Evolutionary conservation across 2,113 vertebrate species (phyloP), one percentile per base, ranked within the genome.

Genomic region (Engraulis encrasicolus): DNA sequence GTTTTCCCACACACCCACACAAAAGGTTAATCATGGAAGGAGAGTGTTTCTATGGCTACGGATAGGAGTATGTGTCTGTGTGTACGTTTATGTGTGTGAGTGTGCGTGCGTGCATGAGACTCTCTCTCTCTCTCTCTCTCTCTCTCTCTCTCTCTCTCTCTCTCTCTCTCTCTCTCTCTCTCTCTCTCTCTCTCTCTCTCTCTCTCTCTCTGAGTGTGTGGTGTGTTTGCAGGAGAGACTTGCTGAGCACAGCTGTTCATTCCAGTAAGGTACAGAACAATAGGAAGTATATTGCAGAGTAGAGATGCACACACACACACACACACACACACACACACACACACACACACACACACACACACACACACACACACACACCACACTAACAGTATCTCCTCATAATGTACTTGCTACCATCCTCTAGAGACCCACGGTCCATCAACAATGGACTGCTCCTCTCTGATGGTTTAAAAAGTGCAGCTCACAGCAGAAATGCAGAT

Each of bases 1-100:
- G 20, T n/a, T n/a, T 7, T 88, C 48, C 78, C 58, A 80, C 61
- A 83, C 49, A 83, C 78, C 81, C 86, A 84, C 89, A 89, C 87
- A 74, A 45, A 88, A 85, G 89, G 88, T 54, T 78, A 86, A 89
- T 89, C 87, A 86, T 84, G 45, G 58, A 80, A 87, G 71, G 66
- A 84, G 87, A 78, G 81, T 81, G 91, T 90, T 91, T 83, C 87
- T 78, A 89, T 86, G 81, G 83, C 81, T 88, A 90, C 87, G 83
- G 86, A 84, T 52, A 77, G 83, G 23, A 23, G 37, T n/a, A 17
- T 34, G 58, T 50, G 86, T 80, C 78, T 9, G 14, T 58, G 52
- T 31, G 58, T 6, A n/a, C n/a, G n/a, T 45, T 45, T 45, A 3
- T 78, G 23, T 45, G 37, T 50, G 27, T 81, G 83, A 81, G 79